These are phyloP conservation scores for Lapara coniferarum DNA, from an alignment of 2,888 invertebrate species.

Conservation along the genomic window DNA sequence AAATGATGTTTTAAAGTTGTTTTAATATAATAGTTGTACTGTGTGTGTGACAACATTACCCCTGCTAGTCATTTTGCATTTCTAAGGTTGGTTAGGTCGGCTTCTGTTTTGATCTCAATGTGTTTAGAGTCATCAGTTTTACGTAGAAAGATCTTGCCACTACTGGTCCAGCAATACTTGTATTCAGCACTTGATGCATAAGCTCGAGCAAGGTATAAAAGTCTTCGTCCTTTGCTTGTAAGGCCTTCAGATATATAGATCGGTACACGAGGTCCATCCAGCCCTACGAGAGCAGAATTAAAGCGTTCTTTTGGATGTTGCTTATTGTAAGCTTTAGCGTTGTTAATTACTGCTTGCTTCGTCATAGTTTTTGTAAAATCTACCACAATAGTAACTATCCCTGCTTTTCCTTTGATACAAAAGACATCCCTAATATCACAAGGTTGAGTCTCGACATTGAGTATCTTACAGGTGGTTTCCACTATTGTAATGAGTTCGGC, in stretches of 20 bases:
- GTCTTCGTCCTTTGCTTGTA: not conserved
- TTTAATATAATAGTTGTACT: not conserved
- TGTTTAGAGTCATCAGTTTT: not conserved
- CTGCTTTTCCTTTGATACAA: too few species aligned
- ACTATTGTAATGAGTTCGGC: too few species aligned
- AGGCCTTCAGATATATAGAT: constrained; percentile 3
- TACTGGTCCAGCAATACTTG: constrained; percentile 9
- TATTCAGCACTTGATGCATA: not conserved
- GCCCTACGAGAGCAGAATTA: too few species aligned
- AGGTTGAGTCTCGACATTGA: too few species aligned
- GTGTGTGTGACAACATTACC: not conserved
- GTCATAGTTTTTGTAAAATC: too few species aligned
- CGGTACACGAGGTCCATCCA: too few species aligned
- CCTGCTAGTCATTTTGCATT: not conserved
- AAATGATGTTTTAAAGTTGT: not conserved
- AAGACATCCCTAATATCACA: too few species aligned
- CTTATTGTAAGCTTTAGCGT: too few species aligned
- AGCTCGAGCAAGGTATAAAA: not conserved
- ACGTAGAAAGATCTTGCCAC: not conserved
- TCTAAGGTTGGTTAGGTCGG: not conserved
- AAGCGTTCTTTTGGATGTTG: too few species aligned
- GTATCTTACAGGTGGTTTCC: too few species aligned
- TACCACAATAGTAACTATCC: too few species aligned
- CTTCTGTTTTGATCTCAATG: not conserved
- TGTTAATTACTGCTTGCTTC: too few species aligned